Conservation (phyloP, 1,140 invertebrate genomes). For the Euura saliciscinereae region DNA sequence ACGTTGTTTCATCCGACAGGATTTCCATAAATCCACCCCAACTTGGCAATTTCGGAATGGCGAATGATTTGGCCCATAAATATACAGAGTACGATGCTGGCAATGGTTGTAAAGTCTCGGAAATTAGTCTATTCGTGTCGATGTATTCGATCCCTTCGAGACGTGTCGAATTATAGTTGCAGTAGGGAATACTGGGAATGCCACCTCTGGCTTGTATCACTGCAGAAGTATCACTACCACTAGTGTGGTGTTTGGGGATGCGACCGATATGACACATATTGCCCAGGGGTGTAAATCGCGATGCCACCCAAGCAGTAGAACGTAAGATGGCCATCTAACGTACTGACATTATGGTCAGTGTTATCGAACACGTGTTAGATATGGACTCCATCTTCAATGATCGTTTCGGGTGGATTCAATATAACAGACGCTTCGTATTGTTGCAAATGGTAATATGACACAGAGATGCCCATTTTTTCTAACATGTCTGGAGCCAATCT, state of each 20-base stretch:
- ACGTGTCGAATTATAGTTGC: no score
- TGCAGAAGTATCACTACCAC: no score
- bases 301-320: slow-evolving; percentile 42
- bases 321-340: slow-evolving; percentile 46
- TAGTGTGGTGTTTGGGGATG: slow-evolving; percentile 11
- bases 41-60: no score
- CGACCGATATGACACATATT: slow-evolving; percentile 29
- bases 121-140: no score
- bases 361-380: slow-evolving; percentile 47
- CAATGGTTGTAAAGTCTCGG: no score
- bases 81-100: no score
- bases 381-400: slow-evolving; percentile 33
- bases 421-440: slow-evolving; percentile 48
- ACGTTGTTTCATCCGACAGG: no score
- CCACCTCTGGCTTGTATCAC: no score
- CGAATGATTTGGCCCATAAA: no score
- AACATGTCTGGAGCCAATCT: slow-evolving; percentile 44
- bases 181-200: no score
- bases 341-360: slow-evolving; percentile 47
- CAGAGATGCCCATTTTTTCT: slow-evolving; percentile 39
- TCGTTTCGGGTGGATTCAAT: slow-evolving; percentile 30
- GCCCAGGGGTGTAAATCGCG: slow-evolving; percentile 34
- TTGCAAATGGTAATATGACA: slow-evolving; percentile 43
- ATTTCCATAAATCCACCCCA: no score
- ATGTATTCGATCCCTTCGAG: no score